Evolutionary conservation across 2,888 invertebrate species (phyloP), one percentile per base, ranked within the genome.

Genomic region (Branchellion lobata): DNA sequence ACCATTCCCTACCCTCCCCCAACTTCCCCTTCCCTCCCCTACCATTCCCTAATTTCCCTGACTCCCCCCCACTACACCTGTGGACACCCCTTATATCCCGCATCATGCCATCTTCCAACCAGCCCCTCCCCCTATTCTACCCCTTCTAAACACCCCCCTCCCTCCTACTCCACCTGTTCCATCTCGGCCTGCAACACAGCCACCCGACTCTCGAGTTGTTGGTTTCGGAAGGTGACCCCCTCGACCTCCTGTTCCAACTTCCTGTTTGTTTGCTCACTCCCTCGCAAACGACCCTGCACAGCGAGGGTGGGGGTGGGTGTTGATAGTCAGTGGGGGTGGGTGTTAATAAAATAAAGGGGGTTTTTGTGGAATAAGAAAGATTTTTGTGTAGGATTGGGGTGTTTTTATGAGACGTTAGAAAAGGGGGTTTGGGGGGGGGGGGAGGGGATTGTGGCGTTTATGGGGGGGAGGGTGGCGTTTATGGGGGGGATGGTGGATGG

Each of bases 191-290:
- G 96, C 82, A 97, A 89, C 76, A 94, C 92, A n/a, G 93, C 92
- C 47, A 97, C 94, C 81, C 97, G 90, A 85, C 94, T 93, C 74
- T 94, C 93, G 83, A 97, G 89, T 88, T 97, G 96, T 85, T 94
- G 94, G 88, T 97, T 97, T 81, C 96, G 91, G 88, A 95, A 95
- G 47, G 92, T 92, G 82, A 97, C 89, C 82, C 96, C 95, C 87
- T 97, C 97, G 85, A 95, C 92, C 89, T 98, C 97, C 86, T 95
- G 92, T 85, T 94, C 94, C 71, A 92, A 91, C 87, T 94, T 93
- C 24, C 96, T 90, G 65, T 93, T 87, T 79, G 91, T 90, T 84
- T 95, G 94, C 85, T 96, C 96, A 84, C 92, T 92, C 82, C 92
- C 92, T 84, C 94, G 94, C 29, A 95, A 86, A 68, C 90, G 89